A percentile compares a stretch with the other conserved stretches of the same genome.
Evolutionary conservation across 2,113 vertebrate genomes (phyloP).

Genomic region (Haplochromis vanheusdeni): DNA sequence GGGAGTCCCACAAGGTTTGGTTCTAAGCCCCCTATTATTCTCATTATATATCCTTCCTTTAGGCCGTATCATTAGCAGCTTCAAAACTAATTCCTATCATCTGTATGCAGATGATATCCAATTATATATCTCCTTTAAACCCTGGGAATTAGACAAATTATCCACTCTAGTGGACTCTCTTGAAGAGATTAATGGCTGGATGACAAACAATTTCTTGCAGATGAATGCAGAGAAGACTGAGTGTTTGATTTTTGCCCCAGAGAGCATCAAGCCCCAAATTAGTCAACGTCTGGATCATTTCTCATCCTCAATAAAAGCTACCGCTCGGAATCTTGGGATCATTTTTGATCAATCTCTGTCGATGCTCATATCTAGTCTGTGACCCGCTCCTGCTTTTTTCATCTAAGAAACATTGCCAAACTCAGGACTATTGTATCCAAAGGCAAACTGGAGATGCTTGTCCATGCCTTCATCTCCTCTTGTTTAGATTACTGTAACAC

Average conservation of each 20-base stretch:
- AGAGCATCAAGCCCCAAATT: not conserved
- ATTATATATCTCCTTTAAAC: not conserved
- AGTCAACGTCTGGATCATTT: not conserved
- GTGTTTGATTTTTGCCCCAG: accelerated
- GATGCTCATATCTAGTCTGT: accelerated
- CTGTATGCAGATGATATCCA: not conserved
- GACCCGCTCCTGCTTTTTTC: not conserved
- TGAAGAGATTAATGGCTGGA: not conserved
- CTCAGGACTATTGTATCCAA: not conserved
- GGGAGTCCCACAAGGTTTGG: accelerated
- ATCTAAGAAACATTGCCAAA: not conserved
- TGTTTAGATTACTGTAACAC: not conserved
- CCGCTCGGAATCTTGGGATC: accelerated
- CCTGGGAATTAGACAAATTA: not conserved
- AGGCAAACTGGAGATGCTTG: not conserved
- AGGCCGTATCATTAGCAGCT: too few species aligned
- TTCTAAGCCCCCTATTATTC: not conserved
- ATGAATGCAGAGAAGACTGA: not conserved
- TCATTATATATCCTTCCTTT: too few species aligned
- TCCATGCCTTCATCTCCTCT: not conserved
- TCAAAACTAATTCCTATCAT: not conserved
- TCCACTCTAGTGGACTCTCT: accelerated
- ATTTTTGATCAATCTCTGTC: not conserved
- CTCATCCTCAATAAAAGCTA: not conserved
- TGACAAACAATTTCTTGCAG: not conserved